Evolutionary conservation across 2,888 invertebrate genomes (phyloP).

Genomic region (Drosophila quinaria): DNA sequence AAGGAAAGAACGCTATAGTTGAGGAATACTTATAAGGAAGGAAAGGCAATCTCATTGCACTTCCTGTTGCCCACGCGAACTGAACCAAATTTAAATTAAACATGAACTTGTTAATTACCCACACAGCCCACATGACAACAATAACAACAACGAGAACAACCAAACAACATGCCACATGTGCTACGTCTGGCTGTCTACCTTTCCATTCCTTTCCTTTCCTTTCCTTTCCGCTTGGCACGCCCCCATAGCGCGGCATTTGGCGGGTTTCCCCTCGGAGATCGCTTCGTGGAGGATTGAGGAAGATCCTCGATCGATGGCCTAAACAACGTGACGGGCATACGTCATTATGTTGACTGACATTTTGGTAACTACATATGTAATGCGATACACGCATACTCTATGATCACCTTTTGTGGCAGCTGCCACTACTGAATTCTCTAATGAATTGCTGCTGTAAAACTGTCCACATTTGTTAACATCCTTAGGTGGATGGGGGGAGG

Average conservation of each 20-base stretch:
- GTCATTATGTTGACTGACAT: constrained; percentile 51
- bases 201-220: not conserved
- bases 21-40: constrained; percentile 34
- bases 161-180: constrained; percentile 51
- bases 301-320: constrained; percentile 43
- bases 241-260: constrained; percentile 59
- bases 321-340: constrained; percentile 69
- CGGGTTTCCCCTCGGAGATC: constrained; percentile 69
- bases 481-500: constrained; percentile 27
- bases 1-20: constrained; percentile 18
- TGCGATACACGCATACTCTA: constrained; percentile 24
- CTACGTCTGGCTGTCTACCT: constrained; percentile 27
- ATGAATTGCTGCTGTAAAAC: constrained; percentile 65
- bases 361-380: constrained; percentile 16
- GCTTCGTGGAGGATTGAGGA: constrained; percentile 36
- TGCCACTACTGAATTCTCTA: constrained; percentile 48
- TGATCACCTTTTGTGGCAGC: constrained; percentile 35
- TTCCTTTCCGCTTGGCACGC: constrained; percentile 44
- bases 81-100: constrained; percentile 75
- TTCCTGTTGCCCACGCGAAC: constrained; percentile 70
- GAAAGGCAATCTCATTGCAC: constrained; percentile 21
- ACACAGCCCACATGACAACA: constrained; percentile 52
- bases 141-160: constrained; percentile 29
- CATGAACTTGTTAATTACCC: constrained; percentile 75
- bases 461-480: constrained; percentile 33